Base-by-base conservation (phyloP, 2,888 invertebrate genomes). In the Drosophila cognata region DNA sequence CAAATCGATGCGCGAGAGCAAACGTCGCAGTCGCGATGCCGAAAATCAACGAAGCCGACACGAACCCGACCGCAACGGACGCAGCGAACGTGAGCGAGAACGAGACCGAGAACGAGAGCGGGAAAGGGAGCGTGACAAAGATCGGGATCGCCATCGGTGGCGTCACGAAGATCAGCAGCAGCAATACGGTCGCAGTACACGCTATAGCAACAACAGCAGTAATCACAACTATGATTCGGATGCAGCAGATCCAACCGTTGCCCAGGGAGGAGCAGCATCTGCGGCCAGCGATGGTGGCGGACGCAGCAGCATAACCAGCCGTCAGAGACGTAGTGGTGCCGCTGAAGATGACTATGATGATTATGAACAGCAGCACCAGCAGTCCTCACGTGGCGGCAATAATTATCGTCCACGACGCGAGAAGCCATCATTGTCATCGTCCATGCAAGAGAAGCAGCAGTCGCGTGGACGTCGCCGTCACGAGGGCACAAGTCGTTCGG, bases 201-300 rank as follows among this genome's bases (percentile, higher is more conserved):
- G 81, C 11, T 72, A 82, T 29, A 82, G 79, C 38, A 81, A 81
- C 70, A 88, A 73, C 53, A 78, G 77, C 43, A 82, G 68, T 57
- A 79, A 38, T 41, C 28, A 83, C 55, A 86, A 84, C 58, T 84
- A 89, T 18, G 84, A 87, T 59, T 75, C 85, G 71, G 81, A 88
- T 62, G 72, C 61, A 4, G 68, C 29, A 0, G 76, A 81, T n/a
- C 50, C 48, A 2, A 53, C 13, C 7, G 64, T 35, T 10, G 33
- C 16, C 10, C 61, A 66, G 10, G 62, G 29, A 21, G 41, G 38
- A 41, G 5, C 56, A 21, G 29, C 55, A 3, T 62, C 76, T 3
- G 76, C 59, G 1, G 52, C 55, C 31, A 78, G 79, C 48, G 80
- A 71, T 52, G 61, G 71, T 13, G 78, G 59, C n/a, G 78, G 84